Percentiles rank a stretch among this genome's conserved stretches.
Evolutionary conservation across 2,113 vertebrate genomes (phyloP).

Genomic region (Arizona elegans): DNA sequence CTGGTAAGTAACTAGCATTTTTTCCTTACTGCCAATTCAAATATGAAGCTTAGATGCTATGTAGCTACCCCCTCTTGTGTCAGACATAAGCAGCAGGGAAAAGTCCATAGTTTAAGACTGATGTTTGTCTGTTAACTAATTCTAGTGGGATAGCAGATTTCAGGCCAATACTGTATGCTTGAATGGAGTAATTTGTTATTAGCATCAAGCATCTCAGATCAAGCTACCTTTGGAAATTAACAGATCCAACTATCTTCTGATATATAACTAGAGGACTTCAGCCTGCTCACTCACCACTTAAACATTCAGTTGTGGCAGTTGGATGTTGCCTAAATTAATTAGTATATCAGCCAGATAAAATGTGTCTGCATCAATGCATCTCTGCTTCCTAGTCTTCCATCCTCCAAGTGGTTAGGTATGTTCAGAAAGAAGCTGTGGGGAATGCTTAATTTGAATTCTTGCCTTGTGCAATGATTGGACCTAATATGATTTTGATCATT

Average conservation of each 20-base stretch:
- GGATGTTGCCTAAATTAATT: neutral
- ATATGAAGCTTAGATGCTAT: neutral
- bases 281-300: neutral
- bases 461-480: neutral
- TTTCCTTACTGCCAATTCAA: neutral
- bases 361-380: neutral
- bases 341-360: neutral
- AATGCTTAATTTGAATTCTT: neutral
- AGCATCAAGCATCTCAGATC: neutral
- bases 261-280: neutral
- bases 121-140: neutral
- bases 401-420: neutral
- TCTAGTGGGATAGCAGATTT: neutral
- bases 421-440: neutral
- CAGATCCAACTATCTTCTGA: neutral
- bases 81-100: neutral
- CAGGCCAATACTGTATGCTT: neutral
- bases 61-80: neutral
- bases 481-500: neutral
- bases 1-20: slow-evolving; percentile 52
- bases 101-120: neutral
- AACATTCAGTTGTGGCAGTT: neutral
- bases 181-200: neutral
- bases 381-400: neutral
- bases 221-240: neutral